A percentile compares a stretch with the other conserved stretches of the same genome.
These are phyloP conservation scores for Troides aeacus DNA, from an alignment of 2,888 invertebrate genomes.

Conservation along the genomic window DNA sequence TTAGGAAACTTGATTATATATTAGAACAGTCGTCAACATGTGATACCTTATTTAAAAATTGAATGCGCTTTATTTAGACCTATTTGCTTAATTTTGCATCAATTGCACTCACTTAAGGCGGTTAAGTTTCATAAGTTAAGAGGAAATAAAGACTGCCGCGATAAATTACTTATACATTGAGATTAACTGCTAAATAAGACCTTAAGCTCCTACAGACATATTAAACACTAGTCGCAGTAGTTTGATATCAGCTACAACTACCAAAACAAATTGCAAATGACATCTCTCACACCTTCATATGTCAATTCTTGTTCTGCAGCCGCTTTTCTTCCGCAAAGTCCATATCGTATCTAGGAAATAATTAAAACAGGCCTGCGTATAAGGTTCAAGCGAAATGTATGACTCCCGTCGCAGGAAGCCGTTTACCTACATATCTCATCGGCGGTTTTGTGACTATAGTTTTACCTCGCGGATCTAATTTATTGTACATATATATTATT, in stretches of 20 bases:
- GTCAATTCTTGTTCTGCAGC: slow-evolving; percentile 17
- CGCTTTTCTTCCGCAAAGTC: slow-evolving; percentile 56
- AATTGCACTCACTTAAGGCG: slow-evolving; percentile 12
- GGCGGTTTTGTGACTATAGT: slow-evolving; percentile 11
- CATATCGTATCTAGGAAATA: slow-evolving; percentile 56
- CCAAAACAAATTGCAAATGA: slow-evolving; percentile 15
- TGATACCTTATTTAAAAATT: not conserved
- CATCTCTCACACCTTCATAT: slow-evolving; percentile 20
- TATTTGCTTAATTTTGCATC: not conserved
- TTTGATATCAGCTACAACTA: not conserved
- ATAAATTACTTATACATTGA: slow-evolving; percentile 21
- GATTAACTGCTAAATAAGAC: slow-evolving; percentile 5
- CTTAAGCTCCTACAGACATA: not conserved
- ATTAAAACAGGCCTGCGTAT: slow-evolving; percentile 32
- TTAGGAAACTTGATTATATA: too few relatives aligned
- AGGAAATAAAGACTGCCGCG: slow-evolving; percentile 25
- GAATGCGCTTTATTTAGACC: not conserved
- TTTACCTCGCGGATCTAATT: slow-evolving; percentile 19
- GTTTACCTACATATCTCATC: slow-evolving; percentile 11
- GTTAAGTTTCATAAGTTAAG: slow-evolving; percentile 10
- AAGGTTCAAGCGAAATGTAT: slow-evolving; percentile 21
- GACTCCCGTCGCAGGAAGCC: slow-evolving; percentile 17
- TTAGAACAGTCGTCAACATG: too few relatives aligned
- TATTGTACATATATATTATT: not conserved
- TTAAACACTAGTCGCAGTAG: not conserved